Conservation (phyloP, 2,888 invertebrate genomes). For the Dasypogon diadema region DNA sequence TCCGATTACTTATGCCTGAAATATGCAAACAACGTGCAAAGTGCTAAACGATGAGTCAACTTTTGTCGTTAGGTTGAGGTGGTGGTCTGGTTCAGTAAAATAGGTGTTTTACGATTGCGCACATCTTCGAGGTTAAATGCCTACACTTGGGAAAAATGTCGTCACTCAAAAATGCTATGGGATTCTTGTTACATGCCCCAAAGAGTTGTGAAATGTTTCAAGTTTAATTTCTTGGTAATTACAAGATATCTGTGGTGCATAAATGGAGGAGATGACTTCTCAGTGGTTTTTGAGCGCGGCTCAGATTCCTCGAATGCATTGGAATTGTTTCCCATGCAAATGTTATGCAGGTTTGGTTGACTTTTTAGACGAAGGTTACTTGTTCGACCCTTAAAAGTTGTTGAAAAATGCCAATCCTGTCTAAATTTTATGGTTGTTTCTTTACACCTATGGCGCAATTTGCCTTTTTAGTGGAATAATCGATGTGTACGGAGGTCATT, state of each 20-base stretch:
- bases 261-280: not conserved
- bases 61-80: not conserved
- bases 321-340: not conserved
- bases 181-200: not conserved
- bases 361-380: not conserved
- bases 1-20: not conserved
- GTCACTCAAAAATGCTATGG: not conserved
- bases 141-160: not conserved
- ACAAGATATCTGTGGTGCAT: not conserved
- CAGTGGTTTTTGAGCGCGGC: not conserved
- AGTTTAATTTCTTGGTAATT: not conserved
- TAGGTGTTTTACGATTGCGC: not conserved
- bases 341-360: not conserved
- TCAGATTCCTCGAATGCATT: too few species aligned
- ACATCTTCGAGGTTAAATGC: not conserved
- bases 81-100: not conserved
- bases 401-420: too few species aligned
- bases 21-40: not conserved
- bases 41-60: not conserved
- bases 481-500: too few species aligned
- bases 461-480: too few species aligned
- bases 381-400: not conserved
- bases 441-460: too few species aligned
- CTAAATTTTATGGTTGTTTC: too few species aligned
- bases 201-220: not conserved